Evolutionary conservation across 2,113 vertebrate genomes (phyloP).

Genomic region (Bos indicus): DNA sequence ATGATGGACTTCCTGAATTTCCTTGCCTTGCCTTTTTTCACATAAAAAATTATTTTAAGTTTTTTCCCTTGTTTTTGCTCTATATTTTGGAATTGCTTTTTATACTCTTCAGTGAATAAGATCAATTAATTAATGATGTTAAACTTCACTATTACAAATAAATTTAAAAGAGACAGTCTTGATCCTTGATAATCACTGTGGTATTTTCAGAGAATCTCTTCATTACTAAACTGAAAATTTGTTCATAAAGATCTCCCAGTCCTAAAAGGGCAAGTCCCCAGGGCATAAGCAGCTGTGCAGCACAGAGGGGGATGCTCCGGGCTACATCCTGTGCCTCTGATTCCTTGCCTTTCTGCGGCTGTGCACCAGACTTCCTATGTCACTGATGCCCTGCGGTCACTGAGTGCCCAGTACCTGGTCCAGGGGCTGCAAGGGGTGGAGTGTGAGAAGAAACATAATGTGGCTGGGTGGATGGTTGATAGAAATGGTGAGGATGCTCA

Average conservation of each 20-base stretch:
- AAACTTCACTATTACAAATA: background rate
- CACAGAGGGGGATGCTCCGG: fast-evolving
- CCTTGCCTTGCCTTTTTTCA: background rate
- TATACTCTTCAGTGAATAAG: background rate
- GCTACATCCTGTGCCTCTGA: background rate
- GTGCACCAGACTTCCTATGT: background rate
- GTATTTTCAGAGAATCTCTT: background rate
- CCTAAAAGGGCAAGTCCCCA: background rate
- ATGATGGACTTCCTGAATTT: background rate
- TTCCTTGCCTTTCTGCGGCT: background rate
- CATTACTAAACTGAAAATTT: background rate
- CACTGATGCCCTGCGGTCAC: fast-evolving
- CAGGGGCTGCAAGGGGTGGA: background rate
- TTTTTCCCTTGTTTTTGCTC: background rate
- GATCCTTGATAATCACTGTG: background rate
- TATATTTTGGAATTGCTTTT: background rate
- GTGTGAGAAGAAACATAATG: background rate
- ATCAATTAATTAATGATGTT: background rate
- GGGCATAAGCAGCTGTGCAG: background rate
- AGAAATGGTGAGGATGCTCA: background rate
- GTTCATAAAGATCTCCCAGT: background rate
- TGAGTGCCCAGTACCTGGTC: no score
- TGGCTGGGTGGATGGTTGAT: no score
- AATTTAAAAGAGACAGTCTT: background rate
- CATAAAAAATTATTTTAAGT: background rate